Conservation (phyloP, 1,140 invertebrate genomes). For the Apis mellifera region Amel_HAv3.1 CM009938.2:12311501-12312000, state of each 20-base stretch:
- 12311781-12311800: slow-evolving; percentile 2
- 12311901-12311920: too few species aligned
- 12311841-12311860: too few species aligned
- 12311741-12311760: background rate
- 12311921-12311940: too few species aligned
- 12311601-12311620: background rate
- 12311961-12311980: background rate
- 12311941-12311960: background rate
- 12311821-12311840: background rate
- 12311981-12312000: background rate
- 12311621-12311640: background rate
- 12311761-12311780: slow-evolving; percentile 45
- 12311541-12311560: background rate
- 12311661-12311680: too few species aligned
- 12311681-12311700: background rate
- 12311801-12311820: slow-evolving; percentile 10
- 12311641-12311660: too few species aligned
- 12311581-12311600: background rate
- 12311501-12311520: background rate
- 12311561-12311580: slow-evolving; percentile 31
- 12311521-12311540: background rate
- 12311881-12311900: too few species aligned
- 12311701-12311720: background rate
- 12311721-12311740: background rate
- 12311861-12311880: too few species aligned